Percentiles rank a stretch among this genome's conserved stretches.
These are phyloP conservation scores for Poecilia picta DNA, from an alignment of 2,797 vertebrate species.

Conservation along the genomic window DNA sequence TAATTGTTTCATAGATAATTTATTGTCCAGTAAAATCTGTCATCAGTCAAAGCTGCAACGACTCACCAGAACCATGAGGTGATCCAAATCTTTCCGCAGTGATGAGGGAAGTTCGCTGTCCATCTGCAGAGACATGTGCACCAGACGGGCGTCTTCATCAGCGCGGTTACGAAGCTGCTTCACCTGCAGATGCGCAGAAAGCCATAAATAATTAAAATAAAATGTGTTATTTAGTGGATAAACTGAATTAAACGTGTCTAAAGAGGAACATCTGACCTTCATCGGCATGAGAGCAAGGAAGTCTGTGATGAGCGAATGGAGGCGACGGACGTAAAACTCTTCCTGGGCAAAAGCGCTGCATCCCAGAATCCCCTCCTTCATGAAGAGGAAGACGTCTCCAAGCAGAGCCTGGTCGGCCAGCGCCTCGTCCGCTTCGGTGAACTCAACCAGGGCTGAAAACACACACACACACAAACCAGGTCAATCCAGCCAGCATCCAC, in stretches of 20 bases:
- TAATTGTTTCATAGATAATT: too few species aligned
- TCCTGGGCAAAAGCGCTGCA: constrained; percentile 91
- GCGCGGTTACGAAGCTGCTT: constrained; percentile 97
- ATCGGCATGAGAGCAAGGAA: constrained; percentile 99
- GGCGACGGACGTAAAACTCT: constrained; percentile 94
- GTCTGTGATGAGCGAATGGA: constrained; percentile 94
- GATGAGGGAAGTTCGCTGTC: constrained; percentile 92
- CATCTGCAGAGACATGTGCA: constrained; percentile 97
- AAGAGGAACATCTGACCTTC: constrained; percentile 83
- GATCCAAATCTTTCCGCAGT: constrained; percentile 91
- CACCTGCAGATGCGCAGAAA: constrained; percentile 78
- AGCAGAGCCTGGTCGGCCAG: constrained; percentile 91
- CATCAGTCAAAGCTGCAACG: too few species aligned
- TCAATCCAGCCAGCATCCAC: background rate
- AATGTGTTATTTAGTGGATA: background rate
- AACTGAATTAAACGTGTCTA: background rate
- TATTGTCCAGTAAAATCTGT: too few species aligned
- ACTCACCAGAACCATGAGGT: constrained; percentile 92
- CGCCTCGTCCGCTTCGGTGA: constrained; percentile 95
- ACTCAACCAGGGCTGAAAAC: constrained; percentile 89
- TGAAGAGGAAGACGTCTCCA: constrained; percentile 93
- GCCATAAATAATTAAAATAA: background rate
- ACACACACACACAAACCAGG: background rate
- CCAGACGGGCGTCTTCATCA: constrained; percentile 94
- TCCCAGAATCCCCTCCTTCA: constrained; percentile 91